These are phyloP conservation scores for Drosophila athabasca DNA, from an alignment of 1,140 invertebrate species.

Conservation along the genomic window DNA sequence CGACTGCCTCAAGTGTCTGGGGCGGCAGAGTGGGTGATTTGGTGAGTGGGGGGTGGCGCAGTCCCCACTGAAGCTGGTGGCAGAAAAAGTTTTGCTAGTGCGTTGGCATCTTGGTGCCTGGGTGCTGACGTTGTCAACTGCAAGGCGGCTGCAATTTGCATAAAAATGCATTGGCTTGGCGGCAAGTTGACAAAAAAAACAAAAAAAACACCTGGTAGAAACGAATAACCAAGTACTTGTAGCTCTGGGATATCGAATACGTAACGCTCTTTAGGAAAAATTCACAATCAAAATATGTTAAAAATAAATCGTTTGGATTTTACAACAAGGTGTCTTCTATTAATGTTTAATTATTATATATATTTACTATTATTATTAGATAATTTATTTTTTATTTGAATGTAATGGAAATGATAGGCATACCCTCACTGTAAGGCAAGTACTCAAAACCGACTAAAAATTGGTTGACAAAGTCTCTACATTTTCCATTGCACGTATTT, in stretches of 20 bases:
- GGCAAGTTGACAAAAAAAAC: constrained; percentile 61
- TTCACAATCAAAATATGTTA: constrained; percentile 8
- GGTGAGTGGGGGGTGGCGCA: neutral
- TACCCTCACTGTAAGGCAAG: too few species aligned
- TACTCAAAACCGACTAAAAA: neutral
- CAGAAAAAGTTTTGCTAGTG: constrained; percentile 58
- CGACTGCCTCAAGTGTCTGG: constrained; percentile 45
- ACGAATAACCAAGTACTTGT: neutral
- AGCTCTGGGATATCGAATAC: constrained; percentile 31
- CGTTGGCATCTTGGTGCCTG: constrained; percentile 38
- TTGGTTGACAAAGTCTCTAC: constrained; percentile 3
- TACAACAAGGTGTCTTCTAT: too few species aligned
- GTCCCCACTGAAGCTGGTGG: neutral
- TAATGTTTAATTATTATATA: too few species aligned
- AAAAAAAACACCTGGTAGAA: constrained; percentile 16
- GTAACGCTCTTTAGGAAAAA: constrained; percentile 14
- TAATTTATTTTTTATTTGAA: too few species aligned
- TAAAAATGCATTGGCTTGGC: constrained; percentile 79
- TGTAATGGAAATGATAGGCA: too few species aligned
- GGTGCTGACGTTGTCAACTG: constrained; percentile 67
- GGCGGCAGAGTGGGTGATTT: neutral
- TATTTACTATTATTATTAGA: too few species aligned
- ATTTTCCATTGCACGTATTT: constrained; percentile 1
- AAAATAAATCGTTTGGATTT: too few species aligned
- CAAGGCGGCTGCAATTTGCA: constrained; percentile 79